Base-by-base conservation (phyloP, 2,797 vertebrate species). In the Synanceia verrucosa region DNA sequence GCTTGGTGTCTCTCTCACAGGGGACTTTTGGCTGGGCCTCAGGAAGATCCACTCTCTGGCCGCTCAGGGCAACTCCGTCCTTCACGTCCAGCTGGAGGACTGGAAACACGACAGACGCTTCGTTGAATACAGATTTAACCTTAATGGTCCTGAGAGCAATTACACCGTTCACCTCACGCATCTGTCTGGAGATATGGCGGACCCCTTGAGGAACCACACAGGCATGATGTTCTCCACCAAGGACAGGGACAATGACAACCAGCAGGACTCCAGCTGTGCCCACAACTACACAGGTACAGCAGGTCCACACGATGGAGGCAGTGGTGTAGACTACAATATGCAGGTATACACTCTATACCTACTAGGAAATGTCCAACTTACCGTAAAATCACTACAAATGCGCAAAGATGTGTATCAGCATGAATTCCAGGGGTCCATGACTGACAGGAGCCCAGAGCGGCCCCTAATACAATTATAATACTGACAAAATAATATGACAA, bases 11-110 rank as follows among this genome's bases (percentile, higher is more conserved):
- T 55, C 3, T 59, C 46, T 64, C 29, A 10, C 87, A 98, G 97
- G 94, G 70, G 96, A 98, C 79, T 98, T 97, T 86, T 98, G 97
- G 96, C 79, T 98, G 16, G 96, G 96, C 28, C 93, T 98, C 77
- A 90, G 88, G 67, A 96, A 95, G 90, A 95, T 95, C 80, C 89
- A 93, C 58, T 82, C 93, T 73, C 93, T 98, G 34, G 86, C 90
- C 3, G 73, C 58, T 11, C 94, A 93, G 78, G 94, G 94, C 5
- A 86, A 88, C 53, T 94, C 95, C 36, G 80, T 95, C 53, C 93
- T 98, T 67, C 88, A 89, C 50, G 88, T 97, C 1, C 94, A 97
- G 84, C 89, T 97, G 82, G 94, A 96, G 81, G 95, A 97, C 86
- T 96, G 94, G 95, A 94, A 88, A 59, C 88, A 94, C 18, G 92